Percentiles rank a stretch among this genome's conserved stretches.
phyloP scores from a whole-genome alignment of 2,888 invertebrate genomes.

The Diplolepis rosae region DNA sequence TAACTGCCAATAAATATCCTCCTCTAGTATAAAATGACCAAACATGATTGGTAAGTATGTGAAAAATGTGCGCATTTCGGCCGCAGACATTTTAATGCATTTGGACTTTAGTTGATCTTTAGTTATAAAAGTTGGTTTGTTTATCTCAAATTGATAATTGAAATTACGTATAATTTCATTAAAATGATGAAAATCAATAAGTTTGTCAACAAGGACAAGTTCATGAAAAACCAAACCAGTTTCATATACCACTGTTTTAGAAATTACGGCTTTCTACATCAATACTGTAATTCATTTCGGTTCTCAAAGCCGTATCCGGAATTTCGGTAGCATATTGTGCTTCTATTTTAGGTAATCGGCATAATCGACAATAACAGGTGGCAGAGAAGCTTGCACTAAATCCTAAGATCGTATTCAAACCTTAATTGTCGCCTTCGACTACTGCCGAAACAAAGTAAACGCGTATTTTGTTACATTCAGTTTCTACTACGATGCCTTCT shows the following conservation, averaged over 20 bases:
- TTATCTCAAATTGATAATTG: conserved; percentile 7
- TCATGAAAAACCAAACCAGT: not conserved
- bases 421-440: too few species aligned
- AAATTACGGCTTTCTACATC: not conserved
- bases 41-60: too few species aligned
- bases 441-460: not conserved
- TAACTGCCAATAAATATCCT: too few species aligned
- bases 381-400: not conserved
- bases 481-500: not conserved
- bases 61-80: too few species aligned
- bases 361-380: not conserved
- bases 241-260: not conserved
- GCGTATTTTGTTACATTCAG: not conserved
- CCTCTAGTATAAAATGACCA: too few species aligned
- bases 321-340: not conserved
- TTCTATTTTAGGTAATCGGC: not conserved
- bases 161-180: not conserved
- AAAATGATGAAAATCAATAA: not conserved
- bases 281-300: not conserved
- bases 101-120: not conserved
- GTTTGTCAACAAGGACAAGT: not conserved
- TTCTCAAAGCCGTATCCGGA: not conserved
- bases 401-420: not conserved
- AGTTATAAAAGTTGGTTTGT: not conserved
- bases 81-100: not conserved